phyloP scores from a whole-genome alignment of 2,797 vertebrate genomes.

The Heterohyrax brucei region DNA sequence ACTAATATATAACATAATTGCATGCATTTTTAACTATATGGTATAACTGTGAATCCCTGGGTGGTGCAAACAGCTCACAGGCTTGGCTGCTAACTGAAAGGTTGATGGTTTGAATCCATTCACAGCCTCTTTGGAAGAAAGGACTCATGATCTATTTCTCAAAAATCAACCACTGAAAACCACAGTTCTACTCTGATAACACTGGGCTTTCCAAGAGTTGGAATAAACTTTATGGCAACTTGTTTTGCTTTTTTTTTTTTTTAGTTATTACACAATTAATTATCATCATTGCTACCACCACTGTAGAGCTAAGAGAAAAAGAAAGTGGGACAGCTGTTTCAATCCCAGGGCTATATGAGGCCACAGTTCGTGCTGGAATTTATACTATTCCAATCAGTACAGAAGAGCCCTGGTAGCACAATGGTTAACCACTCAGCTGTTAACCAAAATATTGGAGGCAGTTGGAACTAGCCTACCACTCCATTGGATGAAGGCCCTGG shows the following conservation, averaged over 20 bases:
- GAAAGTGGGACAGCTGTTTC: neutral
- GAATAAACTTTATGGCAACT: neutral
- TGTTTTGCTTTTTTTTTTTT: too few relatives aligned
- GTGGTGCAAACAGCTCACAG: neutral
- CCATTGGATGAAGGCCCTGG: too few relatives aligned
- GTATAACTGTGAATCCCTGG: neutral
- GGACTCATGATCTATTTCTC: neutral
- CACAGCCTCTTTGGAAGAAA: neutral
- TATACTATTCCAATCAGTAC: neutral
- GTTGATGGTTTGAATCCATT: neutral
- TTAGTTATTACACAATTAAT: too few relatives aligned
- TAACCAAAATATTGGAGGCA: too few relatives aligned
- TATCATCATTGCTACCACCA: neutral
- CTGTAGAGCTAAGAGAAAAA: constrained; percentile 48
- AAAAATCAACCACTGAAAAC: neutral
- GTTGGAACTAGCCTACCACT: too few relatives aligned
- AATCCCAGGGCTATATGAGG: neutral
- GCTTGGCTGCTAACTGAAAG: neutral
- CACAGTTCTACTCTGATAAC: neutral
- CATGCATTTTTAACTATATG: neutral
- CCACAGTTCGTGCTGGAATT: too few relatives aligned
- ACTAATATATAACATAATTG: neutral
- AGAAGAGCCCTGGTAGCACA: too few relatives aligned
- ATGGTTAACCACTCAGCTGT: too few relatives aligned
- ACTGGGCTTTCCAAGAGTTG: neutral